phyloP scores from a whole-genome alignment of 2,797 vertebrate species.

The Sarcophilus harrisii region DNA sequence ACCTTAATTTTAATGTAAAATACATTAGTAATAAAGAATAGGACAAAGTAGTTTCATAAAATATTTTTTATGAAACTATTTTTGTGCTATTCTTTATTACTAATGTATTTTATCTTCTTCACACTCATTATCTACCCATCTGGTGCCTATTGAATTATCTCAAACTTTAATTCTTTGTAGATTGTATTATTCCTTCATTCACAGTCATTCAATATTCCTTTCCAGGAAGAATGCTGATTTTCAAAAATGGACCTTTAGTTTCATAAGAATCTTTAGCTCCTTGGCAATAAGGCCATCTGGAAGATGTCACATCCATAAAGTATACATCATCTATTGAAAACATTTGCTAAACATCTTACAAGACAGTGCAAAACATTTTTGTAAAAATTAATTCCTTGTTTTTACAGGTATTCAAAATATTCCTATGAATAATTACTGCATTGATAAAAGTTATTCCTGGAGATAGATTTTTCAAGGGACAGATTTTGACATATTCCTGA shows the following conservation, averaged over 20 bases:
- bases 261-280: neutral
- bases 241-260: neutral
- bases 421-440: neutral
- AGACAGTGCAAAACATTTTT: neutral
- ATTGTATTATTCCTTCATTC: neutral
- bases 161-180: neutral
- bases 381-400: neutral
- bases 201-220: neutral
- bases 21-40: no score
- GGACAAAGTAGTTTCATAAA: no score
- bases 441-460: neutral
- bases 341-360: neutral
- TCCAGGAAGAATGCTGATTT: neutral
- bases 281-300: neutral
- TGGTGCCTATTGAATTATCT: neutral
- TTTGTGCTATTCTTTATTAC: neutral
- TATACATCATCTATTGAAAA: neutral
- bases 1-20: neutral
- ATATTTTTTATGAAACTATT: no score
- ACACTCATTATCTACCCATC: no score
- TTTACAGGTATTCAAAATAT: neutral
- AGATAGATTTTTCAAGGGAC: neutral
- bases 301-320: neutral
- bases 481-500: neutral
- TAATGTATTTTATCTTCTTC: neutral